Conservation (phyloP, 2,113 vertebrate genomes). For the Balaeniceps rex region DNA sequence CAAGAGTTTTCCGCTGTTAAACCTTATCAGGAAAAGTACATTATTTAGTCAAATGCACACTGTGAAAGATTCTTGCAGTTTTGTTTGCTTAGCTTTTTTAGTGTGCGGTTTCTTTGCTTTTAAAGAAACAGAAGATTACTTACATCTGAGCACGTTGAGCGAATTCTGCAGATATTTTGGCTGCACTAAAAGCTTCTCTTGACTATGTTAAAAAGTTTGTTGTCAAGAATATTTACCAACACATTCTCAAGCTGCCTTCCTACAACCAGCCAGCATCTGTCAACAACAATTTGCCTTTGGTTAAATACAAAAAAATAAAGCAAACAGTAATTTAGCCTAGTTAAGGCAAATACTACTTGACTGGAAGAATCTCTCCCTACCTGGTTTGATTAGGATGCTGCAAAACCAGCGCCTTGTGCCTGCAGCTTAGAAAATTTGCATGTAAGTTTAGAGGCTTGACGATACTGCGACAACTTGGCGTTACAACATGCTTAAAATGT, state of each 20-base stretch:
- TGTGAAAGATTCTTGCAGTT: background rate
- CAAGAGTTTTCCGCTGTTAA: background rate
- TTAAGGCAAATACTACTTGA: background rate
- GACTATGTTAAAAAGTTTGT: conserved; percentile 16
- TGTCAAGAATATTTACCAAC: conserved; percentile 41
- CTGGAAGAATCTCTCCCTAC: background rate
- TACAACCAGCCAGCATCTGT: conserved; percentile 1
- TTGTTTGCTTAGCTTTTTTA: background rate
- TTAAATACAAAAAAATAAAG: background rate
- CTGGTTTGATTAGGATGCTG: background rate
- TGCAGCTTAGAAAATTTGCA: background rate
- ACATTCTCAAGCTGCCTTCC: background rate
- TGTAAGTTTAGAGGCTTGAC: background rate
- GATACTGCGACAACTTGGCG: background rate
- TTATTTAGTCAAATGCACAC: background rate
- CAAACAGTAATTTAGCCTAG: background rate
- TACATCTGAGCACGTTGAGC: background rate
- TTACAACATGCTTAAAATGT: background rate
- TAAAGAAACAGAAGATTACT: conserved; percentile 16
- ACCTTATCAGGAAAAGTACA: background rate
- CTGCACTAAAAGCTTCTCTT: background rate
- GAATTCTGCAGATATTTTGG: conserved; percentile 37
- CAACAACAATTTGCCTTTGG: conserved; percentile 7
- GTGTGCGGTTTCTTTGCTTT: background rate
- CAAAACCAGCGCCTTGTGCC: background rate